Base-by-base conservation (phyloP, 64 coral and sea anemone genomes). In the Montipora cactus region DNA sequence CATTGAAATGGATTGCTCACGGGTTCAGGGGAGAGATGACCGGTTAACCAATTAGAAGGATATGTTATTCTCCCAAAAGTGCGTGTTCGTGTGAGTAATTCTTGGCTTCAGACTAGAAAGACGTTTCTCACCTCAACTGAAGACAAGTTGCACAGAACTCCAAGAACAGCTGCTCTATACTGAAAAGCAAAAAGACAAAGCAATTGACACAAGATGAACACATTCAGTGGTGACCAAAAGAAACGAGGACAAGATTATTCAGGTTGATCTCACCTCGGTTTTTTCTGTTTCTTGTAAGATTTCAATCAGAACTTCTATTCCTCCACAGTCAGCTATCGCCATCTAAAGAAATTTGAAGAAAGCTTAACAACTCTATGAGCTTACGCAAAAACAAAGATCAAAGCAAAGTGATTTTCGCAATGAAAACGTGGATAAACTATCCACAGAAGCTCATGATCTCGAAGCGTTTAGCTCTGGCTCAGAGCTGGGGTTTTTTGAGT, bases 261-360 rank as follows among this genome's bases (percentile, higher is more conserved):
- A 1, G 61, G 13, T 5, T 76, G 5, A 1, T 28, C 69, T 28
- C 77, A 96, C 95, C 92, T 97, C 93, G 21, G 59, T 78, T 12
- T 94, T 94, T 4, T 92, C 76, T 12, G 96, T 94, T 57, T 93
- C 69, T 66, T 97, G 96, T 67, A 97, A 90, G 83, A 97, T 95
- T 89, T 88, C 86, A 20, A 95, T 95, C 44, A 97, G 67, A 52
- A 71, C 84, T 64, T 89, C 83, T 64, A 97, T 92, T 61, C 96
- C 96, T 47, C 89, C 96, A 73, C 93, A 95, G 19, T 97, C 96
- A 8, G 95, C 96, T 11, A 97, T 95, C 19, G 88, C 89, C 76
- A 97, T 6, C 96, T 95, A 28, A 23, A 14, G 53, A 52, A 78
- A 78, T 12, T 64, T 64, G 8, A 64, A 64, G 61, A 64, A 64